Conservation (phyloP, 1,140 invertebrate species). For the Aphaenogaster ashmeadi region DNA sequence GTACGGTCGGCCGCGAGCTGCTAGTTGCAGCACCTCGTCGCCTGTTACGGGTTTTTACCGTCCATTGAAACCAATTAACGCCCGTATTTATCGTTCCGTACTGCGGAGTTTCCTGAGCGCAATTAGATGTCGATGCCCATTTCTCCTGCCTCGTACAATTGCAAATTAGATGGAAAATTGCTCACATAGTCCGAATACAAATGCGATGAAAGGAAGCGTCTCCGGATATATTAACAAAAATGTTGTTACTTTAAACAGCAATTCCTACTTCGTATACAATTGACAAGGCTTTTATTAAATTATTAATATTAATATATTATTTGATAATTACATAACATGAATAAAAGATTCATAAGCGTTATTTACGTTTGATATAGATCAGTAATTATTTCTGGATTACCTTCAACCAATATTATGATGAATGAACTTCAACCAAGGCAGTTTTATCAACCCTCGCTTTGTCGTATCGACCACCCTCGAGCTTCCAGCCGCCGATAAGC, state of each 20-base stretch:
- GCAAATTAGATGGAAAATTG: constrained; percentile 13
- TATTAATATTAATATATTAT: neutral
- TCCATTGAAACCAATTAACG: constrained; percentile 67
- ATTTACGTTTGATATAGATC: neutral
- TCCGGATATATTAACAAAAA: neutral
- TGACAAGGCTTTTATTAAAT: neutral
- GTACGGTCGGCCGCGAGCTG: neutral
- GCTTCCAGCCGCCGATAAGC: constrained; percentile 40
- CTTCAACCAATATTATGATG: neutral
- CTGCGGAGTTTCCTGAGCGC: constrained; percentile 8
- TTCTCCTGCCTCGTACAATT: neutral
- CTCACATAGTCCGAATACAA: neutral
- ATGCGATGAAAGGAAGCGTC: neutral
- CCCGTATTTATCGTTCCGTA: constrained; percentile 53
- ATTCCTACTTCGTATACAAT: neutral
- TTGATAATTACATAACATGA: neutral
- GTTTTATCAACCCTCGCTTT: constrained; percentile 36
- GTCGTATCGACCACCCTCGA: neutral
- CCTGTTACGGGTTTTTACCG: constrained; percentile 48
- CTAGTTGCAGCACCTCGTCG: neutral
- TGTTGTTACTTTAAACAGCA: neutral
- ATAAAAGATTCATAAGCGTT: neutral
- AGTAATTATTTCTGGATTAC: constrained; percentile 7
- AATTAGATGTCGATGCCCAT: constrained; percentile 1
- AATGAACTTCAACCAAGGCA: too few relatives aligned